These are phyloP conservation scores for Pediacus dermestoides DNA, from an alignment of 2,888 invertebrate genomes.

Conservation along the genomic window DNA sequence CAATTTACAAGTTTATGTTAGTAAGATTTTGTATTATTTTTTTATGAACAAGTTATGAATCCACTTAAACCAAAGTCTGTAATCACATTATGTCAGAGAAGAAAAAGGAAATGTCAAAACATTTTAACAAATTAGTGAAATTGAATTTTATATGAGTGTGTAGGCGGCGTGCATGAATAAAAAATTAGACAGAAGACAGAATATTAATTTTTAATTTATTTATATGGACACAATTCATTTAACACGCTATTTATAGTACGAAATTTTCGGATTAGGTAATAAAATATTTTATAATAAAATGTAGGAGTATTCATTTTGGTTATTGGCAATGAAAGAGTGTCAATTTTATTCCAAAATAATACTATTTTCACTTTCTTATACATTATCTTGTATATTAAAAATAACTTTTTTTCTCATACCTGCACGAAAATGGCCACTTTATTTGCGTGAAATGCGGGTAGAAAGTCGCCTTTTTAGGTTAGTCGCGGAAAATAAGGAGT, in stretches of 20 bases:
- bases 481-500: too few relatives aligned
- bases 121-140: constrained; percentile 31
- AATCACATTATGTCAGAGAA: constrained; percentile 26
- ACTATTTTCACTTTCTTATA: too few relatives aligned
- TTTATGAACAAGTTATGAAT: constrained; percentile 24
- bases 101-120: constrained; percentile 23
- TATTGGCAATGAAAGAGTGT: too few relatives aligned
- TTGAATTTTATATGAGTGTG: constrained; percentile 22
- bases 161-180: constrained; percentile 4
- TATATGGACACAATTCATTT: constrained; percentile 1
- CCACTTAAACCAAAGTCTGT: constrained; percentile 28
- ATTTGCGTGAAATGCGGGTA: too few relatives aligned
- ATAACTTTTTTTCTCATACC: too few relatives aligned
- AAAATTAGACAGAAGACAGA: constrained; percentile 6
- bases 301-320: too few relatives aligned
- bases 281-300: too few relatives aligned
- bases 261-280: constrained; percentile 2
- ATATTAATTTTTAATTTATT: not conserved
- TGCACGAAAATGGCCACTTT: too few relatives aligned
- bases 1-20: constrained; percentile 22
- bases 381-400: too few relatives aligned
- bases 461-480: too few relatives aligned
- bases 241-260: constrained; percentile 5
- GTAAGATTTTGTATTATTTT: constrained; percentile 22
- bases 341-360: too few relatives aligned